Conservation (phyloP, 1,140 invertebrate genomes). For the Leptinotarsa defecta region DNA sequence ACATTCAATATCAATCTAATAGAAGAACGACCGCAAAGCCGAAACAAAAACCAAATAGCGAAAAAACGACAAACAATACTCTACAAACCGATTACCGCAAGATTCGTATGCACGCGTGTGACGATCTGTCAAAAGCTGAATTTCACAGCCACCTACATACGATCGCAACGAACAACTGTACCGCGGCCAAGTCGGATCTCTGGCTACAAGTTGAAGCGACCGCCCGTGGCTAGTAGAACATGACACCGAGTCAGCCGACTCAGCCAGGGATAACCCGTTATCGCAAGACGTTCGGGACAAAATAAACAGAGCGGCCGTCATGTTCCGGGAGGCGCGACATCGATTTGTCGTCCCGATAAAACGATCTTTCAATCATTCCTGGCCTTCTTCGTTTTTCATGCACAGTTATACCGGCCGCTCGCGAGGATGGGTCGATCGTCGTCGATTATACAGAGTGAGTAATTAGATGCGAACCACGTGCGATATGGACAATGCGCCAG, state of each 20-base stretch:
- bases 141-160: slow-evolving; percentile 33
- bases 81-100: slow-evolving; percentile 19
- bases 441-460: slow-evolving; percentile 23
- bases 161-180: slow-evolving; percentile 33
- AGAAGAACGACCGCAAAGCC: slow-evolving; percentile 25
- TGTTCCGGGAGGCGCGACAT: not conserved
- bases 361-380: slow-evolving; percentile 28
- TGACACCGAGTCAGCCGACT: slow-evolving; percentile 1
- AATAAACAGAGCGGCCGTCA: not conserved
- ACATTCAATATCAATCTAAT: slow-evolving; percentile 21
- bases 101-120: slow-evolving; percentile 16
- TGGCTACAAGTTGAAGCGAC: not conserved
- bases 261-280: not conserved
- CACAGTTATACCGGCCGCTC: slow-evolving; percentile 6
- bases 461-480: slow-evolving; percentile 31
- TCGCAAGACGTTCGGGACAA: not conserved
- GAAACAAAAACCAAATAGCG: slow-evolving; percentile 12
- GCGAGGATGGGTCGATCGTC: slow-evolving; percentile 18
- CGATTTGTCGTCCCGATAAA: slow-evolving; percentile 32
- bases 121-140: slow-evolving; percentile 20
- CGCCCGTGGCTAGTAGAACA: not conserved
- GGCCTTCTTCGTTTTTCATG: slow-evolving; percentile 23
- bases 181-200: slow-evolving; percentile 16
- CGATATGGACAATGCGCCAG: slow-evolving; percentile 28
- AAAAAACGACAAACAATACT: not conserved